Evolutionary conservation across 2,888 invertebrate species (phyloP), one percentile per base, ranked within the genome.

Genomic region (Coenonympha arcania): DNA sequence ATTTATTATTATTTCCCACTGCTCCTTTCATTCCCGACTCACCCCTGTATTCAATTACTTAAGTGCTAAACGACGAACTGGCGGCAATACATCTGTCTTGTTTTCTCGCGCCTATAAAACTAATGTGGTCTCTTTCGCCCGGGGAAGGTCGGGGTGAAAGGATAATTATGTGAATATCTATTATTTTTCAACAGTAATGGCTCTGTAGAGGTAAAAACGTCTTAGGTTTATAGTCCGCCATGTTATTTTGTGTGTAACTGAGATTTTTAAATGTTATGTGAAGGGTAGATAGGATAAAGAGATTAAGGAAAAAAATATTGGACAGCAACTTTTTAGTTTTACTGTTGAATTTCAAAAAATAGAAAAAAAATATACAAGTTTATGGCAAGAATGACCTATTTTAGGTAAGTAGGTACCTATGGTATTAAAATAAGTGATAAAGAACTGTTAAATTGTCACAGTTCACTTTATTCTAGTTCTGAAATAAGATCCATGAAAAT

Each of bases 161-260:
- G 62, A 74, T 83, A 84, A 82, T 85, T 83, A 81, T 78, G 78
- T 79, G 80, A 74, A 77, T 75, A 81, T 79, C 81, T 83, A 83
- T 81, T 80, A 82, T 82, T 82, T 82, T 82, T 82, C 79, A 78
- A 74, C 71, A 73, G 74, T 79, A 76, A 82, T 75, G 71, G 73
- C 66, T 76, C 72, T 71, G 78, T 78, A 72, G 75, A 76, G 76
- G 75, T 79, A 79, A 80, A 65, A 66, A 48, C 63, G 61, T 68
- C 67, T 69, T 66, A 65, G 63, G 63, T 57, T 36, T 34, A 9
- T 6, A 18, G 62, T 71, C 74, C 71, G 73, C 74, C 72, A 76
- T 76, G 63, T 76, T 76, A 66, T 59, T 69, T 70, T 16, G 22
- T 15, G 5, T 24, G 11, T 36, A 11, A 24, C 39, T 9, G 22